Evolutionary conservation across 2,888 invertebrate genomes (phyloP).

Genomic region (Sussaba pulchella): DNA sequence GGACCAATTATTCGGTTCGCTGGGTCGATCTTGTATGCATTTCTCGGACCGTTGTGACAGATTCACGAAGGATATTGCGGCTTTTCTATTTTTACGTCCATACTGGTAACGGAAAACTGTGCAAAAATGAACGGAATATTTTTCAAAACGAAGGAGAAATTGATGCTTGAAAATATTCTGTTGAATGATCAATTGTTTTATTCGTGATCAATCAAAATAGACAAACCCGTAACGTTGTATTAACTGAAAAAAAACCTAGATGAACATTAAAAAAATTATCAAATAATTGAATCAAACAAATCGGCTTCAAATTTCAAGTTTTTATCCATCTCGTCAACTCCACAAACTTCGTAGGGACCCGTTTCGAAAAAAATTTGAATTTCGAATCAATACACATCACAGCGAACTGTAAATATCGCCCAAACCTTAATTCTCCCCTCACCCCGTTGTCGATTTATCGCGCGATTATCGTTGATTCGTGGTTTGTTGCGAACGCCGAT

Average conservation of each 20-base stretch:
- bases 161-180: too few relatives aligned
- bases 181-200: too few relatives aligned
- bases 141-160: too few relatives aligned
- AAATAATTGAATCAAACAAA: too few relatives aligned
- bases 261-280: too few relatives aligned
- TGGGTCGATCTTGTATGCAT: conserved; percentile 64
- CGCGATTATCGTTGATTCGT: conserved; percentile 19
- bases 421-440: not conserved
- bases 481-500: conserved; percentile 6
- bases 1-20: conserved; percentile 77
- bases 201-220: too few relatives aligned
- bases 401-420: conserved; percentile 5
- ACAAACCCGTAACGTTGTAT: too few relatives aligned
- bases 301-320: too few relatives aligned
- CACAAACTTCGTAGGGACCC: not conserved
- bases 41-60: conserved; percentile 29
- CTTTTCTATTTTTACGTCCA: not conserved
- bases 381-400: not conserved
- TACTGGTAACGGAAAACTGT: not conserved
- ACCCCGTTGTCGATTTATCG: conserved; percentile 15
- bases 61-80: not conserved
- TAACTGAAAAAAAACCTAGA: too few relatives aligned
- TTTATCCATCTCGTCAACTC: too few relatives aligned
- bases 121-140: not conserved
- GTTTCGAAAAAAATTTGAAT: conserved; percentile 2